Percentiles rank a stretch among this genome's conserved stretches.
Conservation (phyloP, 37 sponge, comb jelly and placozoan genomes). For the Aphrocallistes beatrix region DNA sequence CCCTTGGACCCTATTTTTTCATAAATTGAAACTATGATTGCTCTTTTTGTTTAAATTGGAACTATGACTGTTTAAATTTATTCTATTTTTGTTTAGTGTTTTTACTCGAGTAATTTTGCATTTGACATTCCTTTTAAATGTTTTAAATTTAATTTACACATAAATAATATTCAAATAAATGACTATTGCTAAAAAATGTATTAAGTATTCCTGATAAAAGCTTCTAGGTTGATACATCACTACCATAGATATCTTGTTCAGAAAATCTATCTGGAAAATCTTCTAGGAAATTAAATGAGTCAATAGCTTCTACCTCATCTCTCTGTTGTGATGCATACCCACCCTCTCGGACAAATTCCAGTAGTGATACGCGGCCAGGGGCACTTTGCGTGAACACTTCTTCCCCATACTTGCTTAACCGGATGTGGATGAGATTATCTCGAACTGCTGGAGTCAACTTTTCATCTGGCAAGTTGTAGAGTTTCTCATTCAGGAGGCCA, state of each 20-base stretch:
- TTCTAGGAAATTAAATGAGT: slow-evolving; percentile 9
- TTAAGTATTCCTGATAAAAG: too few relatives aligned
- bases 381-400: neutral
- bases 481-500: neutral
- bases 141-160: too few relatives aligned
- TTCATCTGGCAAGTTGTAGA: neutral
- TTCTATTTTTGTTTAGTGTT: too few relatives aligned
- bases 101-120: too few relatives aligned
- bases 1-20: too few relatives aligned
- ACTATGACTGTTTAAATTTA: too few relatives aligned
- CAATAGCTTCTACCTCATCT: slow-evolving; percentile 1
- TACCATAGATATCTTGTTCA: neutral
- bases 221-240: neutral
- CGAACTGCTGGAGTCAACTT: slow-evolving; percentile 2
- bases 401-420: neutral
- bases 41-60: too few relatives aligned
- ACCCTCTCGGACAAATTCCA: neutral
- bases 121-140: too few relatives aligned
- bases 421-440: neutral
- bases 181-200: too few relatives aligned
- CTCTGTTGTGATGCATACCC: neutral
- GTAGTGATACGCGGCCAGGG: neutral
- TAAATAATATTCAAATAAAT: too few relatives aligned
- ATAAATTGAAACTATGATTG: too few relatives aligned
- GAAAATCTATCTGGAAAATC: neutral